These are phyloP conservation scores for Zoanthus solanderi DNA, from an alignment of 92 coral and sea anemone species.

Conservation along the genomic window DNA sequence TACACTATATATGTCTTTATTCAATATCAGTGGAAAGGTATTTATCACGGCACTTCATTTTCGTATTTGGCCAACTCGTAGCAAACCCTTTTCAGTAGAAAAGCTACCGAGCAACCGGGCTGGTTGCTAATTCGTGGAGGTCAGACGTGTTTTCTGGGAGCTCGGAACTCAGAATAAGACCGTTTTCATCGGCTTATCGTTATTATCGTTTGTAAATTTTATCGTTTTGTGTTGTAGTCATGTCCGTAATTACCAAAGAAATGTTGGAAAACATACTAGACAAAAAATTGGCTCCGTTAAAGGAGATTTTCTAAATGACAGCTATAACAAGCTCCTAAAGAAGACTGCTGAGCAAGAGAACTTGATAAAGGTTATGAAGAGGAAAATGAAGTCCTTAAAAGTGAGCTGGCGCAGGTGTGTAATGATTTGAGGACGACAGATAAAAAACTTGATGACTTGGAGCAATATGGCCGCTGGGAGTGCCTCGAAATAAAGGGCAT, in stretches of 20 bases:
- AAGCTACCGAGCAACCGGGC: no score
- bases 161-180: no score
- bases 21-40: no score
- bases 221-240: not conserved
- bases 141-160: no score
- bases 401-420: conserved; percentile 1
- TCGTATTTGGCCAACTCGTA: no score
- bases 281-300: conserved; percentile 7
- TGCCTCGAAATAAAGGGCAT: conserved; percentile 6
- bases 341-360: conserved; percentile 17
- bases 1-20: no score
- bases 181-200: no score
- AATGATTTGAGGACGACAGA: conserved; percentile 6
- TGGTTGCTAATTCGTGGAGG: no score
- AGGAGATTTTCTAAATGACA: conserved; percentile 11
- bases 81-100: no score
- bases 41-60: no score
- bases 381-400: conserved; percentile 11
- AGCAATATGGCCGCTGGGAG: conserved; percentile 10
- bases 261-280: conserved; percentile 13
- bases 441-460: not conserved
- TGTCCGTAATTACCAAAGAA: not conserved
- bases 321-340: conserved; percentile 10
- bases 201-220: no score
- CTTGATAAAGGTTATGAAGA: conserved; percentile 7